Evolutionary conservation across 2,888 invertebrate genomes (phyloP), one percentile per base, ranked within the genome.

Genomic region (Actias luna): DNA sequence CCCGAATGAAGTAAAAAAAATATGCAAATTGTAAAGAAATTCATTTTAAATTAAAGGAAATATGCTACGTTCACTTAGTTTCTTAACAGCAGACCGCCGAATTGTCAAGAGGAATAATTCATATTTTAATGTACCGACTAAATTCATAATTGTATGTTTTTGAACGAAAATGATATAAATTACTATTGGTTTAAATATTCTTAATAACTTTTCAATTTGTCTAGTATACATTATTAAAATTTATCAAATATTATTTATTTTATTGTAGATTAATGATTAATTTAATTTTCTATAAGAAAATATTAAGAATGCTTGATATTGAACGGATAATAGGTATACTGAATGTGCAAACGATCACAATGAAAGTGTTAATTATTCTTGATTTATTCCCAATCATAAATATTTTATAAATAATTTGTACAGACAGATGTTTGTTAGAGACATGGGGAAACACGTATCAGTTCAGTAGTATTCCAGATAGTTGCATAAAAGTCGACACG

Each of bases 1-100:
- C 55, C 55, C 7, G 55, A 29, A 29, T 16, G 27, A 29, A 55
- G 27, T 55, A 46, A 60, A 39, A 57, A 59, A 62, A 64, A 55
- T 31, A 52, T 22, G 29, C 33, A 52, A 59, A 62, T 57, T 42
- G 39, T 62, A 36, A 16, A 29, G 5, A 31, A n/a, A 25, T 52
- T 33, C 33, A 46, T 33, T 33, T 29, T 55, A n/a, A 29, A 29
- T n/a, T 22, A 14, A 16, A 10, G 4, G 25, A 50, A 55, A 14
- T 1, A 29, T 5, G 29, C 10, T n/a, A 55, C 29, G 55, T 7
- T 29, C 55, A 55, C 27, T 55, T 16, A 14, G 16, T 55, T 29
- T 55, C 25, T 52, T 14, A 18, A 1, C 8, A 12, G 55, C 29
- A 2, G 55, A 55, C 55, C 16, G 29, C 14, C 29, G 7, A 29